phyloP scores from a whole-genome alignment of 2,113 vertebrate species.

The Pluvianellus socialis region DNA sequence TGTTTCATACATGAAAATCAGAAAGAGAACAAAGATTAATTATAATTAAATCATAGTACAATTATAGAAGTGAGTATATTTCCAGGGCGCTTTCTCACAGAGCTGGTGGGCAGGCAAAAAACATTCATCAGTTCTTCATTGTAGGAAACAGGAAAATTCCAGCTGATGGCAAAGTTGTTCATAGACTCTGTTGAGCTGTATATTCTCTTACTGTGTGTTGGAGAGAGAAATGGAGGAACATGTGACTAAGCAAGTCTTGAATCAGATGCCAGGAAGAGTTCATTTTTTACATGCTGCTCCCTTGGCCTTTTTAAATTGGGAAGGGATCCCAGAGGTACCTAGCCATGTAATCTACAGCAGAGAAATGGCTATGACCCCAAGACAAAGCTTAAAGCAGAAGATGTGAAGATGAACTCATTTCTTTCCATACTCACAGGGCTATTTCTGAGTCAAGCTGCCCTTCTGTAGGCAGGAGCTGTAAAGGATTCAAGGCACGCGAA shows the following conservation, averaged over 20 bases:
- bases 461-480: not conserved
- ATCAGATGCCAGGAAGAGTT: conserved; percentile 29
- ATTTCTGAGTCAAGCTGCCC: conserved; percentile 11
- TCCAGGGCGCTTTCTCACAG: not conserved
- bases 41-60: not conserved
- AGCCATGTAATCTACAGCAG: conserved; percentile 13
- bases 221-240: not conserved
- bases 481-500: not conserved
- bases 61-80: not conserved
- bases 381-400: conserved; percentile 26
- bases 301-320: conserved; percentile 44
- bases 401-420: conserved; percentile 37
- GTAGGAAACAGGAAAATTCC: not conserved
- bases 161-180: not conserved
- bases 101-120: not conserved
- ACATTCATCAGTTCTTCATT: not conserved
- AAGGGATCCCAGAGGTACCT: conserved; percentile 38
- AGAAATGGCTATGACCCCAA: conserved; percentile 15
- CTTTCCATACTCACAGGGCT: not conserved
- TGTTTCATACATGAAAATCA: not conserved
- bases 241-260: conserved; percentile 2
- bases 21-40: not conserved
- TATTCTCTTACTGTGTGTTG: not conserved
- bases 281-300: not conserved
- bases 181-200: not conserved